Evolutionary conservation across 2,113 vertebrate genomes (phyloP).

Genomic region (Tursiops truncatus): DNA sequence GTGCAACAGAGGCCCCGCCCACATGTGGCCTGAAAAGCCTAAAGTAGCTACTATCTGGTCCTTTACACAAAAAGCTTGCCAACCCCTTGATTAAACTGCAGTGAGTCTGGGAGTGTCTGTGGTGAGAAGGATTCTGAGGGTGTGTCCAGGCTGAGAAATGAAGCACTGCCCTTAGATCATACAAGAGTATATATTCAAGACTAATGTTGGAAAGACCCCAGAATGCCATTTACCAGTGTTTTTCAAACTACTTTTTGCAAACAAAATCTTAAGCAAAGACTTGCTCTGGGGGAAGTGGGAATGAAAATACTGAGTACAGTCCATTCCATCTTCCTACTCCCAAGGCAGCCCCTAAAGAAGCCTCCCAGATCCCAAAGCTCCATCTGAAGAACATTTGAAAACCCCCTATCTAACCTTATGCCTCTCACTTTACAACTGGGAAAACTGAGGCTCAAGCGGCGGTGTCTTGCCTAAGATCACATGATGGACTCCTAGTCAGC

Average conservation of each 20-base stretch:
- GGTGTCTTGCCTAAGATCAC: neutral
- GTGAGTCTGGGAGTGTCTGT: neutral
- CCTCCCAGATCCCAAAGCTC: neutral
- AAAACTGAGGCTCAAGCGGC: neutral
- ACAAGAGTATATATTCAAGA: neutral
- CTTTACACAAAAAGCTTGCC: neutral
- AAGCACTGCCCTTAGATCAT: neutral
- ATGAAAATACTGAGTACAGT: neutral
- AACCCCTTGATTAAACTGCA: neutral
- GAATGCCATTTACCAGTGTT: neutral
- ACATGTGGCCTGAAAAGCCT: neutral
- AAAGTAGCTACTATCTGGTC: neutral
- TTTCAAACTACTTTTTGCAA: conserved; percentile 1
- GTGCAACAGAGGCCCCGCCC: neutral
- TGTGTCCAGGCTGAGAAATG: neutral
- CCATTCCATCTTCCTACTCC: neutral
- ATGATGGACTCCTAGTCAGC: neutral
- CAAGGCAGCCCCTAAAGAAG: neutral
- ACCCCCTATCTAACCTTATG: neutral
- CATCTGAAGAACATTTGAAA: neutral
- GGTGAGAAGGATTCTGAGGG: neutral
- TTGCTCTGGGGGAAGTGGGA: neutral
- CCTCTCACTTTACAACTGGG: neutral
- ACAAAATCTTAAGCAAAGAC: conserved; percentile 10
- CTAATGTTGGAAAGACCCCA: neutral